Conservation (phyloP, 2,113 vertebrate genomes). For the Excalfactoria chinensis region DNA sequence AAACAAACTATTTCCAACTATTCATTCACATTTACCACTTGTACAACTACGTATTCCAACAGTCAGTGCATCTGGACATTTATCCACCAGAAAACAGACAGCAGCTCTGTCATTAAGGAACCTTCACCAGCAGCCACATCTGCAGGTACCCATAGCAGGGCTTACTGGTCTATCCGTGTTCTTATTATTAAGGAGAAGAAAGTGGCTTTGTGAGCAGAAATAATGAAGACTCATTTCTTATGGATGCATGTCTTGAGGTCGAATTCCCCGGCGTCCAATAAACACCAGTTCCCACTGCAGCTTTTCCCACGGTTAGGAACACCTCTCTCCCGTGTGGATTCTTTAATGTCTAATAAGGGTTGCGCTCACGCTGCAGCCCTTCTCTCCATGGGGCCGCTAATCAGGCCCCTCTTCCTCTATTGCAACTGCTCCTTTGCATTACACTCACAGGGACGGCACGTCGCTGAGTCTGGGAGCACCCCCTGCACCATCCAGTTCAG, state of each 20-base stretch:
- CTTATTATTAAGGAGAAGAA: neutral
- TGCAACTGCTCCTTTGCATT: slow-evolving; percentile 48
- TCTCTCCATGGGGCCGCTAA: slow-evolving; percentile 70
- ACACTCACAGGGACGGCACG: neutral
- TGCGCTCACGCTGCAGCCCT: slow-evolving; percentile 57
- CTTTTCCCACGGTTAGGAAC: slow-evolving; percentile 73
- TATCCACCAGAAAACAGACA: neutral
- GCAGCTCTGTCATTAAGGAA: neutral
- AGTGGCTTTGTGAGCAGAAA: slow-evolving; percentile 25
- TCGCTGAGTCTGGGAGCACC: neutral
- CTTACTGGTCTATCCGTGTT: neutral
- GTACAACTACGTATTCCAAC: neutral
- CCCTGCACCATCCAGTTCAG: neutral
- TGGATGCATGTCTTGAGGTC: slow-evolving; percentile 35
- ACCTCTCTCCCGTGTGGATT: slow-evolving; percentile 71
- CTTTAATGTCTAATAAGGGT: slow-evolving; percentile 74
- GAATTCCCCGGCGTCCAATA: slow-evolving; percentile 58
- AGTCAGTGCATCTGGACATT: no score
- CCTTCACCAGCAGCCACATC: neutral
- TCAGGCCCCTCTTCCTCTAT: slow-evolving; percentile 58
- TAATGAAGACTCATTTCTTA: slow-evolving; percentile 63
- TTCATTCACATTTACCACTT: neutral
- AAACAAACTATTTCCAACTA: neutral
- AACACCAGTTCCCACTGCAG: slow-evolving; percentile 65
- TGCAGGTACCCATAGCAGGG: neutral